These are phyloP conservation scores for Lampropteryx suffumata DNA, from an alignment of 2,888 invertebrate species.

Conservation along the genomic window DNA sequence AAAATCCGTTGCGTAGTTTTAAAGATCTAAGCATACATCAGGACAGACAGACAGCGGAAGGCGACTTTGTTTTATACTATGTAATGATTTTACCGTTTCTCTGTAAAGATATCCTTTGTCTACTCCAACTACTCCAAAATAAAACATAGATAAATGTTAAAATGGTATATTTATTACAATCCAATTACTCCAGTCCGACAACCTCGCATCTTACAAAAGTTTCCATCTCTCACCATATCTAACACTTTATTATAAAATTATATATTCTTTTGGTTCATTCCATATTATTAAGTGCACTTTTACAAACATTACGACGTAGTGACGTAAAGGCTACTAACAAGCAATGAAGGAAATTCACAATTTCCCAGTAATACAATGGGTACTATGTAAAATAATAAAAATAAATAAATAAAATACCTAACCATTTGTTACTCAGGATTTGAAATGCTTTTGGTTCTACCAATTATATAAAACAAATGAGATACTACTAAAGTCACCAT, in stretches of 20 bases:
- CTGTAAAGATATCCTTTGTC: too few relatives aligned
- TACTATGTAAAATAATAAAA: conserved; percentile 15
- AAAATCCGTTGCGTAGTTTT: too few relatives aligned
- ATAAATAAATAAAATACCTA: neutral
- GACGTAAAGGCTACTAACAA: conserved; percentile 64
- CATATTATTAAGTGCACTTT: conserved; percentile 78
- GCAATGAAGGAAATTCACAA: conserved; percentile 69
- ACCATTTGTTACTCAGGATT: too few relatives aligned
- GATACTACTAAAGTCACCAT: too few relatives aligned
- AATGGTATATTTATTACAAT: conserved; percentile 83
- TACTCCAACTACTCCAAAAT: conserved; percentile 30
- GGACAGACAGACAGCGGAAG: too few relatives aligned
- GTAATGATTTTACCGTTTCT: too few relatives aligned
- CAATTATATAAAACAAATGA: too few relatives aligned
- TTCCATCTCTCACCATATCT: conserved; percentile 64
- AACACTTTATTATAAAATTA: conserved; percentile 81
- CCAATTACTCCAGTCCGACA: conserved; percentile 72
- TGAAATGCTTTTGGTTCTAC: too few relatives aligned
- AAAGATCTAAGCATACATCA: too few relatives aligned
- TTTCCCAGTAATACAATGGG: conserved; percentile 46
- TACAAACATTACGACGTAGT: conserved; percentile 60
- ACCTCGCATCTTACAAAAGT: conserved; percentile 72
- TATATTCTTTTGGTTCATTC: conserved; percentile 80
- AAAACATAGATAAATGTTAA: conserved; percentile 71
- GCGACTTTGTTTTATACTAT: too few relatives aligned